Percentiles rank a stretch among this genome's conserved stretches.
phyloP scores from a whole-genome alignment of 2,113 vertebrate genomes.

The Rhodinocichla rosea region DNA sequence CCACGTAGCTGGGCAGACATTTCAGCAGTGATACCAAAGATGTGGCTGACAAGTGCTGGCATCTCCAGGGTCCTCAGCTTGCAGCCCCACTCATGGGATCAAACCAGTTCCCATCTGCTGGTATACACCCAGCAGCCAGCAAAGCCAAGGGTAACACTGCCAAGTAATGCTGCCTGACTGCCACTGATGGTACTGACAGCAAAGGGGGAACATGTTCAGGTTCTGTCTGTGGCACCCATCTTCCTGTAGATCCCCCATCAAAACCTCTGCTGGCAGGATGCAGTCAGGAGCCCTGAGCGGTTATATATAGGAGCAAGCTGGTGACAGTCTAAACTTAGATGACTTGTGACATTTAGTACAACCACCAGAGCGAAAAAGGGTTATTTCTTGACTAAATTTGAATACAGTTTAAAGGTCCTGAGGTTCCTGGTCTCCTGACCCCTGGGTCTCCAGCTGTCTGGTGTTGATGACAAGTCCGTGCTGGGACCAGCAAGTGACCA shows the following conservation, averaged over 20 bases:
- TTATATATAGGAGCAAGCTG: conserved; percentile 72
- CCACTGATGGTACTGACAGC: background rate
- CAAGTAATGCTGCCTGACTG: background rate
- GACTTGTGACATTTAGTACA: conserved; percentile 75
- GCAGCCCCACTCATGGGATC: background rate
- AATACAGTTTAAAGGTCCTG: background rate
- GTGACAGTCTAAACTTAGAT: conserved; percentile 76
- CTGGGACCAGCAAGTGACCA: background rate
- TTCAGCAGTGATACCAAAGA: background rate
- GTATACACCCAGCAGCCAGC: background rate
- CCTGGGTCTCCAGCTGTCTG: background rate
- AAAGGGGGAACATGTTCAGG: background rate
- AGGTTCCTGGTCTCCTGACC: background rate
- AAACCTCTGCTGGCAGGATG: conserved; percentile 33
- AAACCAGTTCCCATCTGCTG: background rate
- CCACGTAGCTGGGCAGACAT: rapidly evolving
- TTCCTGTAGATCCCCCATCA: background rate
- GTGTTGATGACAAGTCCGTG: background rate
- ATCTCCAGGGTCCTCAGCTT: background rate
- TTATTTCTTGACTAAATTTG: conserved; percentile 32
- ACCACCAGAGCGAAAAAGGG: conserved; percentile 19
- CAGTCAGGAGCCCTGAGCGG: background rate
- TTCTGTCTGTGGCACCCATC: background rate
- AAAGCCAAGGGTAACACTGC: background rate
- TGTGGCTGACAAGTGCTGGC: background rate